These are phyloP conservation scores for Barnardius zonarius DNA, from an alignment of 2,113 vertebrate species.

Conservation along the genomic window DNA sequence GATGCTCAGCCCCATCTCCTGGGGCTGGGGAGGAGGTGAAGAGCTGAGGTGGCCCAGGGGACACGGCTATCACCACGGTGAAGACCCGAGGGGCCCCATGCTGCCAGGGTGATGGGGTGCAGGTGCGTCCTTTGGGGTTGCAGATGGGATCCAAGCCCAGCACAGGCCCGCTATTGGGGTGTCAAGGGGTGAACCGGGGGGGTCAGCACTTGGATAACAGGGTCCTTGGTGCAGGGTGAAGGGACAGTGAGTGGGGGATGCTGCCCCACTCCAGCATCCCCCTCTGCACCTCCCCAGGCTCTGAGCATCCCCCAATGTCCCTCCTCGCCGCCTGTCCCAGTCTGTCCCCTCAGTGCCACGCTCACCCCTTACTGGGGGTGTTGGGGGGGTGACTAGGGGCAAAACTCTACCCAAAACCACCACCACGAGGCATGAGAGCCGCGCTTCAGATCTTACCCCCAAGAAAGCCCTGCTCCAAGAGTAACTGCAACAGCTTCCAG, in stretches of 20 bases:
- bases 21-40: not conserved
- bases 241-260: fast-evolving
- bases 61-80: not conserved
- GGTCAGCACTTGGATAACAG: not conserved
- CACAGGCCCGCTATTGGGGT: not conserved
- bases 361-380: fast-evolving
- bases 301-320: no score
- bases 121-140: not conserved
- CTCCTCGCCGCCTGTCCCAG: not conserved
- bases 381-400: not conserved
- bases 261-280: not conserved
- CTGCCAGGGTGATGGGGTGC: not conserved
- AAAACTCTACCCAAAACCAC: not conserved
- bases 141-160: not conserved
- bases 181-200: not conserved
- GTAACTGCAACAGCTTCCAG: not conserved
- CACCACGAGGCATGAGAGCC: not conserved
- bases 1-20: not conserved
- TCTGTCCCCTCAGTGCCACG: not conserved
- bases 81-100: not conserved
- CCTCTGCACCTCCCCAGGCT: not conserved
- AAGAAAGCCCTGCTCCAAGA: not conserved
- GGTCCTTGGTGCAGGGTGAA: not conserved
- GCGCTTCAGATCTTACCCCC: conserved; percentile 9
- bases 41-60: not conserved